Base-by-base conservation (phyloP, 2,113 vertebrate genomes). In the Clinocottus analis region DNA sequence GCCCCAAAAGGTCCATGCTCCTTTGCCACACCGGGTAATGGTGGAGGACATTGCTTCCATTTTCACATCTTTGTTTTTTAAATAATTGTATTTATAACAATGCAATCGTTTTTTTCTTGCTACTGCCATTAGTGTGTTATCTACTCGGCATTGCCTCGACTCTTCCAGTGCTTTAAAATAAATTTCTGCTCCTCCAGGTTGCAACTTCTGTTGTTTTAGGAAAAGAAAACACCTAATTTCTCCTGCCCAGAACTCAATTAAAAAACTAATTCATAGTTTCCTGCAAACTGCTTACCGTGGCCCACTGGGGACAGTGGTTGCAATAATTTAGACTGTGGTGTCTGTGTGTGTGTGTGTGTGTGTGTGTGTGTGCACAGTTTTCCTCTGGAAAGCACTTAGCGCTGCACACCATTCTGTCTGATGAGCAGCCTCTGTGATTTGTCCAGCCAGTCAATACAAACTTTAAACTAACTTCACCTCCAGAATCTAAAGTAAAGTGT, bases 141-240 rank as follows among this genome's bases (percentile, higher is more conserved):
- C n/a, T 23, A 2, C 11, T 53, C 29, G 31, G 3, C 41, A 19
- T 65, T 70, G 56, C 14, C 31, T 66, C 33, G 17, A 13, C 0
- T 67, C 0, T 29, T 12, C 1, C 5, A 39, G 49, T 47, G 37
- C n/a, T 63, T 72, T 64, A 31, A 23, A 25, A 67, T 63, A 49
- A 29, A 31, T 55, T 27, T 71, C 31, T 33, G 21, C 59, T 23
- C 3, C 58, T 73, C 58, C 27, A 65, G 16, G 23, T 17, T 69
- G 58, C 33, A 71, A 5, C 41, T 7, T 25, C 56, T 85, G 79
- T 76, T 77, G 31, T 55, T 62, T 61, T 71, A 53, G 31, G 17
- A 41, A 11, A 21, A 79, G 53, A 41, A n/a, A 56, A 49, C 31
- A 49, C 2, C 19, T 39, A 0, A 68, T 75, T 62, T 75, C 29